phyloP scores from a whole-genome alignment of 2,797 vertebrate genomes.

The Intellagama lesueurii region DNA sequence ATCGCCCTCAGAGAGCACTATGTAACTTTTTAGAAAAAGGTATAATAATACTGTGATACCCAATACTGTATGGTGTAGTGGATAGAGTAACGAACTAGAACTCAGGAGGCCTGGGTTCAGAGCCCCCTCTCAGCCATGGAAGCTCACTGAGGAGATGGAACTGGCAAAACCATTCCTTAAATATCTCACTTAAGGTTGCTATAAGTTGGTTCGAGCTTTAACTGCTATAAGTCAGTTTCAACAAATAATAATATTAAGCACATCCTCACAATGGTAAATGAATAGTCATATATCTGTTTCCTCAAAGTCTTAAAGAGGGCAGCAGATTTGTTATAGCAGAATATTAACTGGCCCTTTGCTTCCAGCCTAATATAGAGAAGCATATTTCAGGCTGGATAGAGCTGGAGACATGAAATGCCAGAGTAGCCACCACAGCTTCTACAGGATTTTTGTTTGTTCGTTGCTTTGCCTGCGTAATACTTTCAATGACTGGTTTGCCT shows the following conservation, averaged over 20 bases:
- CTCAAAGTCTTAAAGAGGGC: not conserved
- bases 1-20: not conserved
- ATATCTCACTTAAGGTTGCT: too few relatives aligned
- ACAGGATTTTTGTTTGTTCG: not conserved
- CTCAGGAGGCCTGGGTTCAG: too few relatives aligned
- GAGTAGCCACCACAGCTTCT: not conserved
- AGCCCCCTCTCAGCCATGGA: too few relatives aligned
- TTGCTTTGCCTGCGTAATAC: not conserved
- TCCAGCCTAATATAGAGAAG: not conserved
- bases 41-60: too few relatives aligned
- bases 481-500: not conserved
- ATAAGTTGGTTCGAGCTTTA: too few relatives aligned
- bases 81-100: too few relatives aligned
- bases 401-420: not conserved
- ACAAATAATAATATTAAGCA: not conserved
- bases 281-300: not conserved
- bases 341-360: not conserved
- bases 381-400: not conserved
- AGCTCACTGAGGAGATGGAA: too few relatives aligned
- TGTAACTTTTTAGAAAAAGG: too few relatives aligned
- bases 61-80: too few relatives aligned
- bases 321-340: not conserved
- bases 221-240: not conserved
- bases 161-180: too few relatives aligned
- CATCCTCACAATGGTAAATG: not conserved